phyloP scores from a whole-genome alignment of 1,140 invertebrate genomes.

The Coenobita brevimanus region DNA sequence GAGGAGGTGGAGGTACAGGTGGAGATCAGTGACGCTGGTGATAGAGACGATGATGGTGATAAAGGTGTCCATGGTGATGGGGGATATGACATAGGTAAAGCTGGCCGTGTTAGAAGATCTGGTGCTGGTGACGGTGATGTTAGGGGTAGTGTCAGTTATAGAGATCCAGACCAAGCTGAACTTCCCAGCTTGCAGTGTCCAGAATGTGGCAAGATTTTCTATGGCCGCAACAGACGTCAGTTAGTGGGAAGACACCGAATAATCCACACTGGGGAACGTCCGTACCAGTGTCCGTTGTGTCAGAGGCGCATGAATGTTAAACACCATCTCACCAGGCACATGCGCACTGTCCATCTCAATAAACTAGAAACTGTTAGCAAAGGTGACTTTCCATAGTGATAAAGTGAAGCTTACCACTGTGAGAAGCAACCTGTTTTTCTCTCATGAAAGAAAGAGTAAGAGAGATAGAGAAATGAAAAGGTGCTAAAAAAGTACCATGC shows the following conservation, averaged over 20 bases:
- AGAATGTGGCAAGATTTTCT: conserved; percentile 74
- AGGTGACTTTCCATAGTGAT: not conserved
- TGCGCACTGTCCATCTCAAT: conserved; percentile 67
- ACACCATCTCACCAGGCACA: conserved; percentile 68
- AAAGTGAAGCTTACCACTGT: too few relatives aligned
- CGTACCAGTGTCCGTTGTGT: conserved; percentile 75
- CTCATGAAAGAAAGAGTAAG: too few relatives aligned
- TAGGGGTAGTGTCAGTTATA: not conserved
- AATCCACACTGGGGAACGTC: conserved; percentile 76
- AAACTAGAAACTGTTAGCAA: conserved; percentile 39
- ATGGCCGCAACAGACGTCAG: conserved; percentile 71
- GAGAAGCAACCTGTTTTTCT: too few relatives aligned
- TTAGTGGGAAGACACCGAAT: conserved; percentile 73
- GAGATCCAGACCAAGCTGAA: not conserved
- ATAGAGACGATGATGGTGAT: too few relatives aligned
- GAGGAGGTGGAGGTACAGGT: too few relatives aligned
- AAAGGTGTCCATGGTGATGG: too few relatives aligned
- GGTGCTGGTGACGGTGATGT: too few relatives aligned
- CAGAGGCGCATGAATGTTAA: conserved; percentile 69
- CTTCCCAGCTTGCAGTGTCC: conserved; percentile 73
- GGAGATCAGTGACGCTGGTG: too few relatives aligned
- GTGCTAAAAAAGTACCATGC: too few relatives aligned
- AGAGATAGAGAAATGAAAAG: too few relatives aligned
- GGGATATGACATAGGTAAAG: too few relatives aligned
- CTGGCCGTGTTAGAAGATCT: too few relatives aligned